A percentile compares a stretch with the other conserved stretches of the same genome.
phyloP scores from a whole-genome alignment of 2,888 invertebrate species.

The Masnerella sp. region DNA sequence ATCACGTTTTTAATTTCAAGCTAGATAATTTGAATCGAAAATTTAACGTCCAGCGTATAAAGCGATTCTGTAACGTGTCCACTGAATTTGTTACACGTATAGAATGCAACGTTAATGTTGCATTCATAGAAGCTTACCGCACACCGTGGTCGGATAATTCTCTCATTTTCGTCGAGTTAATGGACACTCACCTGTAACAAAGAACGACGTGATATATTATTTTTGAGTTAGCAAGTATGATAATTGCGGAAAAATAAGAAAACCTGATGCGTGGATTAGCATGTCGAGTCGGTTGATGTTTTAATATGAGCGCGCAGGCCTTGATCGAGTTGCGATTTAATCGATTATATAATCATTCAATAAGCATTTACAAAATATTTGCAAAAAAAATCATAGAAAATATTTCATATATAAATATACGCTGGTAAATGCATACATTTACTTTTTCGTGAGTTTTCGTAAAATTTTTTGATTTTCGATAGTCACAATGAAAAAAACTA shows the following conservation, averaged over 20 bases:
- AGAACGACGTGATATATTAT: conserved; percentile 42
- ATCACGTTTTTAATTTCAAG: neutral
- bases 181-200: conserved; percentile 55
- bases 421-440: too few relatives aligned
- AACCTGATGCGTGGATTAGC: conserved; percentile 38
- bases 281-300: conserved; percentile 12
- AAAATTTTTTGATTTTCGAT: too few relatives aligned
- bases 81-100: neutral
- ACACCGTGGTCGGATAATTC: conserved; percentile 24
- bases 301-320: conserved; percentile 24
- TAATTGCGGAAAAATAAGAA: conserved; percentile 29
- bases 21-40: neutral
- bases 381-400: too few relatives aligned
- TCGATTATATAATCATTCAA: conserved; percentile 45
- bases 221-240: conserved; percentile 29
- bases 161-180: conserved; percentile 26
- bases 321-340: conserved; percentile 35
- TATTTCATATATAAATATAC: too few relatives aligned
- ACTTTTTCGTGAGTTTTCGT: too few relatives aligned
- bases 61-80: neutral
- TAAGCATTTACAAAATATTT: too few relatives aligned
- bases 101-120: conserved; percentile 3
- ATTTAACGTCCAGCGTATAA: neutral
- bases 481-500: too few relatives aligned
- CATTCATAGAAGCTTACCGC: conserved; percentile 23